Evolutionary conservation across 2,113 vertebrate species (phyloP), one percentile per base, ranked within the genome.

Genomic region (Macrotis lagotis): DNA sequence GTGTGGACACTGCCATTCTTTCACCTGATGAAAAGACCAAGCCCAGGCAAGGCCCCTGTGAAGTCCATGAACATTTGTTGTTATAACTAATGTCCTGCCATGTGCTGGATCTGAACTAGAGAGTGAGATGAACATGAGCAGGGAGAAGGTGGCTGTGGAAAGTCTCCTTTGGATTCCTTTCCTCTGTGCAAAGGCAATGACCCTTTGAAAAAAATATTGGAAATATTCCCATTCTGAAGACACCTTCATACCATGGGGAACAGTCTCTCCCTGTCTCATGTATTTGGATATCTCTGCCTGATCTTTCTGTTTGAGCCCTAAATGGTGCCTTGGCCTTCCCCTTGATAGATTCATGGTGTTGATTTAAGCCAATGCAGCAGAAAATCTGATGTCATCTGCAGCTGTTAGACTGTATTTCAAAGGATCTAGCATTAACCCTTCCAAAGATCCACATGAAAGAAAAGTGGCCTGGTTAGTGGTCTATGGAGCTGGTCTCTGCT

Each of bases 301-400:
- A 48, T 25, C 0, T 90, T 97, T 97, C 95, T 28, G 92, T 89
- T 92, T 90, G 83, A 94, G 93, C 94, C 95, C 95, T 91, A 95
- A 95, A 96, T 91, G 91, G 74, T 92, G n/a, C 48, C 59, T 96
- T 97, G 96, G 97, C 92, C 92, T 98, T 98, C 93, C 26, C 50
- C 92, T 95, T 92, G 89, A 90, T 96, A 93, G 88, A 95, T 97
- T 0, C 0, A 95, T 92, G 96, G 93, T 50, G 48, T 94, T 97
- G 96, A 98, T 96, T 97, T 97, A 96, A 97, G 94, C 93, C 92
- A 97, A 25, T 96, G 97, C 96, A 97, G 97, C 92, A 95, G 97
- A 97, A 98, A 98, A 97, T 96, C 96, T 98, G 97, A 97, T 97
- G 98, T 98, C 95, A 98, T 97, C 95, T 96, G 96, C 96, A 98